Conservation (phyloP, 2,888 invertebrate species). For the Metopia argyrocephala region DNA sequence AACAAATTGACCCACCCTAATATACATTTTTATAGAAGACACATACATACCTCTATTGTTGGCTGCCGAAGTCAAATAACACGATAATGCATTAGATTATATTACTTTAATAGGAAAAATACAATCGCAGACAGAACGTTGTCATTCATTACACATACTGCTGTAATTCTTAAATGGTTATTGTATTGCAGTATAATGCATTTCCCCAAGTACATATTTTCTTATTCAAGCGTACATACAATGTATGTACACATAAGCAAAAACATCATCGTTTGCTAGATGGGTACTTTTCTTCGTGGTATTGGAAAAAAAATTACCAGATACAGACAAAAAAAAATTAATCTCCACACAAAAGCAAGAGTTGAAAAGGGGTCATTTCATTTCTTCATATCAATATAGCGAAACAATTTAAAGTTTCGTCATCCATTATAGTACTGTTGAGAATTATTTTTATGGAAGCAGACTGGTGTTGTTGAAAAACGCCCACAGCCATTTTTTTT, state of each 20-base stretch:
- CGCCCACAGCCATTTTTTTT: slow-evolving; percentile 19
- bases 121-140: no score
- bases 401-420: not conserved
- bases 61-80: no score
- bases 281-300: slow-evolving; percentile 14
- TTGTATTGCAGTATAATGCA: slow-evolving; percentile 32
- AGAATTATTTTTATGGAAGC: not conserved
- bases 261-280: not conserved
- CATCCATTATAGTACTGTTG: slow-evolving; percentile 24
- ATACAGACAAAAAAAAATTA: slow-evolving; percentile 43
- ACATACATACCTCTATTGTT: no score
- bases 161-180: not conserved
- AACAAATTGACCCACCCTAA: no score
- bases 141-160: no score
- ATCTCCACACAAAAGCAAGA: slow-evolving; percentile 18
- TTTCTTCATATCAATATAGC: not conserved
- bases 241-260: not conserved
- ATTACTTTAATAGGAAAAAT: no score
- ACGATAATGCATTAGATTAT: no score
- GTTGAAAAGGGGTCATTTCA: slow-evolving; percentile 42
- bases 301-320: slow-evolving; percentile 43
- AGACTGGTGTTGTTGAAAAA: slow-evolving; percentile 1
- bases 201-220: slow-evolving; percentile 29
- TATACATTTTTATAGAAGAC: no score
- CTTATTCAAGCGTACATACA: not conserved